These are phyloP conservation scores for Chironex yamaguchii DNA, from an alignment of 30 jellyfish, hydroid and myxozoan genomes.

Conservation along the genomic window DNA sequence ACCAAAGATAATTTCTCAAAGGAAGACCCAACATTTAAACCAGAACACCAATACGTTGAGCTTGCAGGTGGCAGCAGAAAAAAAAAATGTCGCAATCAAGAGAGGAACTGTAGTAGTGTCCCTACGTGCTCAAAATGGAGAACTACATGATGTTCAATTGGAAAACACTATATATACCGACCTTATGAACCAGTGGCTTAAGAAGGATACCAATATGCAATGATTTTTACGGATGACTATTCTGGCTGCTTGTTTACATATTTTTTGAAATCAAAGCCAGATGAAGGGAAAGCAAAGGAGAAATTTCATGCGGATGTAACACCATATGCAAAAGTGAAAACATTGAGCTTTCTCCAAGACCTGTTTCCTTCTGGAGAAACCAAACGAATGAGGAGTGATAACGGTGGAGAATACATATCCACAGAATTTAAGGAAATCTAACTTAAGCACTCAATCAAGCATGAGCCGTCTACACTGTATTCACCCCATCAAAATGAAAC, in stretches of 20 bases:
- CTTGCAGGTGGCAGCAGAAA: constrained; percentile 69
- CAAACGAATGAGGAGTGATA: constrained; percentile 17
- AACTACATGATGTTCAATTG: constrained; percentile 14
- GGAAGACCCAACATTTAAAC: constrained; percentile 58
- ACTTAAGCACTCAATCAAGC: constrained; percentile 7
- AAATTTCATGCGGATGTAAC: constrained; percentile 19
- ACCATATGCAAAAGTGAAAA: constrained; percentile 22
- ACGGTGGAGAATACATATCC: constrained; percentile 6
- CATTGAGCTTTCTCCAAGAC: constrained; percentile 14
- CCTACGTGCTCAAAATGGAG: constrained; percentile 15
- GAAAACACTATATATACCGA: constrained; percentile 29
- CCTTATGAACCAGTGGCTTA: no score
- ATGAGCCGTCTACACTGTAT: not conserved
- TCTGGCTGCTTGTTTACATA: no score
- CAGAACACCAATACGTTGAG: constrained; percentile 58
- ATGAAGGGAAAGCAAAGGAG: constrained; percentile 24
- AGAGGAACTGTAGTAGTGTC: constrained; percentile 50
- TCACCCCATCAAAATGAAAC: constrained; percentile 51
- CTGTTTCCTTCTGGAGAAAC: constrained; percentile 26
- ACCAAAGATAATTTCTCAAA: constrained; percentile 12
- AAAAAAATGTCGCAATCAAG: constrained; percentile 64
- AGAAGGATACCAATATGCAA: constrained; percentile 32
- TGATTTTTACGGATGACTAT: constrained; percentile 23
- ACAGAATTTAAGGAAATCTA: not conserved
- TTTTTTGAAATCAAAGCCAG: not conserved